These are phyloP conservation scores for Pseudopleuronectes americanus DNA, from an alignment of 2,797 vertebrate genomes.

Conservation along the genomic window DNA sequence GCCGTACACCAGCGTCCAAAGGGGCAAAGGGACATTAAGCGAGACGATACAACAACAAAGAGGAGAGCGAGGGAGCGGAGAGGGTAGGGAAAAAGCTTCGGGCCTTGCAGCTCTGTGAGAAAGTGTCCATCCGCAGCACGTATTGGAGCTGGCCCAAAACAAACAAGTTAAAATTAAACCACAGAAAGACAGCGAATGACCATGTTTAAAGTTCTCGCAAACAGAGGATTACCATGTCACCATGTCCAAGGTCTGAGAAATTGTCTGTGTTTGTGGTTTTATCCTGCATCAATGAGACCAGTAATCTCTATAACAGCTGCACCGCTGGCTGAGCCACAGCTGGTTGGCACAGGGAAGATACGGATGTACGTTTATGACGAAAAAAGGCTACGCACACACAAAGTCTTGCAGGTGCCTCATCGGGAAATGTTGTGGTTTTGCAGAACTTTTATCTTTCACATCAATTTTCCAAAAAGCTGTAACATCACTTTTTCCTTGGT, in stretches of 20 bases:
- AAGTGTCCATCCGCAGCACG: constrained; percentile 77
- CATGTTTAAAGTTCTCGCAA: constrained; percentile 74
- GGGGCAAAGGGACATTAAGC: constrained; percentile 35
- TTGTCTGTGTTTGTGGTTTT: constrained; percentile 65
- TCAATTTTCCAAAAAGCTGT: neutral
- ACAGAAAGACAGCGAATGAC: constrained; percentile 71
- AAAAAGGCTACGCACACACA: too few species aligned
- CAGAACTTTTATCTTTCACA: neutral
- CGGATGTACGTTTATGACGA: too few species aligned
- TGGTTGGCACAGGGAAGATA: too few species aligned
- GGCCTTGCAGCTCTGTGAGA: constrained; percentile 72
- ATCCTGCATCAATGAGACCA: constrained; percentile 56
- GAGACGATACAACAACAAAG: constrained; percentile 43
- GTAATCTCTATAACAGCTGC: constrained; percentile 48
- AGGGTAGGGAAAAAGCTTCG: constrained; percentile 53
- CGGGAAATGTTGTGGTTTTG: neutral
- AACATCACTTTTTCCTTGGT: neutral
- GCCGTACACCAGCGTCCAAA: constrained; percentile 11
- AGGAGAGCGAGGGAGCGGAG: constrained; percentile 25
- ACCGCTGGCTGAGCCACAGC: neutral
- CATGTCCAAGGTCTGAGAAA: constrained; percentile 72
- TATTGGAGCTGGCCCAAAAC: constrained; percentile 79
- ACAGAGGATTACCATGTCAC: constrained; percentile 73
- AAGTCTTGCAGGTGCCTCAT: constrained; percentile 21
- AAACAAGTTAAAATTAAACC: constrained; percentile 86